A percentile compares a stretch with the other conserved stretches of the same genome.
These are phyloP conservation scores for Cetonia aurata DNA, from an alignment of 2,888 invertebrate genomes.

Conservation along the genomic window DNA sequence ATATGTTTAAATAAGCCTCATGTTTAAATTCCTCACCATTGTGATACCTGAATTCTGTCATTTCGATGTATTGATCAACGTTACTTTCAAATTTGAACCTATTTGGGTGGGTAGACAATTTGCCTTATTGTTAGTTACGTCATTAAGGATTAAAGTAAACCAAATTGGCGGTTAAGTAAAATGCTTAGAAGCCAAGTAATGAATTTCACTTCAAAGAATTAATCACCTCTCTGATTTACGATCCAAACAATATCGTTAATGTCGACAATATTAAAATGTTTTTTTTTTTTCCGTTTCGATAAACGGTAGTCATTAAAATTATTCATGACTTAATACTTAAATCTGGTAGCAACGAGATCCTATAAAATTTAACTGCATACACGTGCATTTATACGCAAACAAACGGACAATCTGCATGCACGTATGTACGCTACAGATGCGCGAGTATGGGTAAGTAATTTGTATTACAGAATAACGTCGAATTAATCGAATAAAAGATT, in stretches of 20 bases:
- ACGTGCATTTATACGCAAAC: not conserved
- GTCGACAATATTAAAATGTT: constrained; percentile 5
- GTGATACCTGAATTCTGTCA: no score
- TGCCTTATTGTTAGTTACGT: no score
- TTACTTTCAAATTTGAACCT: no score
- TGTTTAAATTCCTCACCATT: no score
- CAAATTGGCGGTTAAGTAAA: not conserved
- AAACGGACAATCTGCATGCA: constrained; percentile 4
- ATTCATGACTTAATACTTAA: constrained; percentile 37
- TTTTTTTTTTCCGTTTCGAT: not conserved
- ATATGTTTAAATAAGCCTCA: no score
- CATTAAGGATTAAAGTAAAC: no score
- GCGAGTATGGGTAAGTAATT: constrained; percentile 14
- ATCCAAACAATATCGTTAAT: constrained; percentile 26
- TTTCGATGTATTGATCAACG: no score
- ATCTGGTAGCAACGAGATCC: constrained; percentile 36
- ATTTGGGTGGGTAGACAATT: no score
- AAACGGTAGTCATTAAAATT: constrained; percentile 19
- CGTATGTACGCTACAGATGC: no score
- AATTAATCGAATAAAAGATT: constrained; percentile 46
- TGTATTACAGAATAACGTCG: constrained; percentile 41
- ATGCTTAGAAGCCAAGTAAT: constrained; percentile 6
- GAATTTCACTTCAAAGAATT: constrained; percentile 9
- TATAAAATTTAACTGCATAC: constrained; percentile 35
- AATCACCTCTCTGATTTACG: constrained; percentile 26